Conservation (phyloP, 2,113 vertebrate species). For the Grantiella picta region DNA sequence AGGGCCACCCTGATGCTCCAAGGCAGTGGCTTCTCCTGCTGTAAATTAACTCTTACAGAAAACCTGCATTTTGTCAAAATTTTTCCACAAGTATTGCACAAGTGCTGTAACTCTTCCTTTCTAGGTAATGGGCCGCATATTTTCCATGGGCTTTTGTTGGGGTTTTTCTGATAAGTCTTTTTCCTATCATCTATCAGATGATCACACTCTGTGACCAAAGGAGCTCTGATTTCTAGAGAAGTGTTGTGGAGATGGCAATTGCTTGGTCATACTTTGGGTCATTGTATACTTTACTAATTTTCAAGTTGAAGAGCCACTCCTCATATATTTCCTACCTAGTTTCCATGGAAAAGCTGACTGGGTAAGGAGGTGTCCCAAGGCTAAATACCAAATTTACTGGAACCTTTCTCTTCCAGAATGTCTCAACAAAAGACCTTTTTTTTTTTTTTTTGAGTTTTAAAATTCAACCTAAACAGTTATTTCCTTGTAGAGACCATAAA, state of each 20-base stretch:
- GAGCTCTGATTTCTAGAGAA: background rate
- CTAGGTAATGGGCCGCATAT: background rate
- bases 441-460: background rate
- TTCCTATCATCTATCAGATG: background rate
- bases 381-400: constrained; percentile 32
- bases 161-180: background rate
- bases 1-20: background rate
- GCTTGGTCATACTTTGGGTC: background rate
- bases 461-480: constrained; percentile 53
- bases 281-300: background rate
- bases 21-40: background rate
- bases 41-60: background rate
- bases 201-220: fast-evolving
- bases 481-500: constrained; percentile 65
- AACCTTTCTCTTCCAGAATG: constrained; percentile 41
- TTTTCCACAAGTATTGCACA: background rate
- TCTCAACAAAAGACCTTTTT: background rate
- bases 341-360: background rate
- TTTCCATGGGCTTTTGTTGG: background rate
- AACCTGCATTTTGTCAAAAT: background rate
- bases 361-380: background rate
- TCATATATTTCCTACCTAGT: background rate
- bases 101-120: background rate
- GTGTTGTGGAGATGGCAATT: background rate
- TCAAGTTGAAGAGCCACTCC: background rate